These are phyloP conservation scores for Corynorhinus townsendii DNA, from an alignment of 2,113 vertebrate genomes.

Conservation along the genomic window DNA sequence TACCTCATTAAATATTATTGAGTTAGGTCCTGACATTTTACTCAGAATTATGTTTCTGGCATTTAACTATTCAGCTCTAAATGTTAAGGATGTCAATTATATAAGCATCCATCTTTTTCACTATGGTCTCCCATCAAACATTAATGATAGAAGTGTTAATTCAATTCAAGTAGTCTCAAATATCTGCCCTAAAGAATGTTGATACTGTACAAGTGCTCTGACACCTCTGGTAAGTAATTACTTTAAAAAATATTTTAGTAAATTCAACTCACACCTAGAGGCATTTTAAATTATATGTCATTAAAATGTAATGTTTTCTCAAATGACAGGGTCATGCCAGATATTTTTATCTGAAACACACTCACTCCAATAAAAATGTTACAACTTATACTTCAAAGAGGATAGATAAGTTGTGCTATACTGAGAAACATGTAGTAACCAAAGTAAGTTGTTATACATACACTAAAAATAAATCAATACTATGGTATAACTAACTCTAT, in stretches of 20 bases:
- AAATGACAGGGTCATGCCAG: conserved; percentile 79
- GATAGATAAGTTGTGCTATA: conserved; percentile 65
- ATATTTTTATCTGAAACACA: conserved; percentile 77
- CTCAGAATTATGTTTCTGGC: conserved; percentile 80
- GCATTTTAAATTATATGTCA: conserved; percentile 79
- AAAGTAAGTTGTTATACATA: conserved; percentile 74
- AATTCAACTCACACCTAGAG: conserved; percentile 78
- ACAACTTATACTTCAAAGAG: conserved; percentile 63
- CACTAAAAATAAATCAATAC: conserved; percentile 69
- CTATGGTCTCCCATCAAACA: conserved; percentile 78
- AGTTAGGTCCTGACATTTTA: conserved; percentile 81
- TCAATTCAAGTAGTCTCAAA: conserved; percentile 73
- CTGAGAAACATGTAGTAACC: conserved; percentile 64
- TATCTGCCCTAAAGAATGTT: conserved; percentile 74
- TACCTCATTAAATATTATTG: conserved; percentile 83
- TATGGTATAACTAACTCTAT: conserved; percentile 16
- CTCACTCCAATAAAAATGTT: conserved; percentile 71
- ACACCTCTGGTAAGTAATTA: conserved; percentile 80
- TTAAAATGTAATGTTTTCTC: conserved; percentile 79
- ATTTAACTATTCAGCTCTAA: conserved; percentile 80
- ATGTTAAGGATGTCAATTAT: conserved; percentile 82
- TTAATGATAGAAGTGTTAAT: conserved; percentile 78
- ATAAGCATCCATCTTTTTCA: conserved; percentile 82
- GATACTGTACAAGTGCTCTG: conserved; percentile 66
- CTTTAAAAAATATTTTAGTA: conserved; percentile 80